A percentile compares a stretch with the other conserved stretches of the same genome.
Conservation (phyloP, 2,797 vertebrate genomes). For the Chloroceryle amazona region DNA sequence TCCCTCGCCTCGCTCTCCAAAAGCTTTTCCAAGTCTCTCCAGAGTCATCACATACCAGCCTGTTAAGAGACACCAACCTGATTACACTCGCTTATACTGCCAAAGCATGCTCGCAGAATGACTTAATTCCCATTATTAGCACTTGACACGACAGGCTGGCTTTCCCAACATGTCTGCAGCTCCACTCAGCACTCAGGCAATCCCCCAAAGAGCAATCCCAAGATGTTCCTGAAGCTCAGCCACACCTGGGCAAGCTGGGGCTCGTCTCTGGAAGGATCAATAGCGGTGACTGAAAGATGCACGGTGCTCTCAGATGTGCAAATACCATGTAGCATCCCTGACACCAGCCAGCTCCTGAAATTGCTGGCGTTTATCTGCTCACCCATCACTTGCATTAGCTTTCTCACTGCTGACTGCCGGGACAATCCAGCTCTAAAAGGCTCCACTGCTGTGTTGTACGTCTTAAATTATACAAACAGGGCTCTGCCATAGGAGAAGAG, state of each 20-base stretch:
- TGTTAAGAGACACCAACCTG: neutral
- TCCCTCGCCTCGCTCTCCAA: neutral
- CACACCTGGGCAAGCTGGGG: neutral
- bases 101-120: neutral
- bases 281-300: neutral
- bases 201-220: neutral
- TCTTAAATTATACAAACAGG: neutral
- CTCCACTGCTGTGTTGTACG: neutral
- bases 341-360: neutral
- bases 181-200: neutral
- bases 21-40: neutral
- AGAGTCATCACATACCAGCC: neutral
- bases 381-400: neutral
- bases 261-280: neutral
- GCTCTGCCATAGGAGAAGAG: neutral
- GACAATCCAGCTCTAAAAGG: neutral
- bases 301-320: accelerated
- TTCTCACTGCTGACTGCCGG: neutral
- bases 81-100: neutral
- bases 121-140: neutral
- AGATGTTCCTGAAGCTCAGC: neutral
- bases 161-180: neutral
- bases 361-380: neutral
- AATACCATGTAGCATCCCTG: accelerated
- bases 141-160: neutral